Evolutionary conservation across 2,888 invertebrate genomes (phyloP).

Genomic region (Endotricha flammealis): DNA sequence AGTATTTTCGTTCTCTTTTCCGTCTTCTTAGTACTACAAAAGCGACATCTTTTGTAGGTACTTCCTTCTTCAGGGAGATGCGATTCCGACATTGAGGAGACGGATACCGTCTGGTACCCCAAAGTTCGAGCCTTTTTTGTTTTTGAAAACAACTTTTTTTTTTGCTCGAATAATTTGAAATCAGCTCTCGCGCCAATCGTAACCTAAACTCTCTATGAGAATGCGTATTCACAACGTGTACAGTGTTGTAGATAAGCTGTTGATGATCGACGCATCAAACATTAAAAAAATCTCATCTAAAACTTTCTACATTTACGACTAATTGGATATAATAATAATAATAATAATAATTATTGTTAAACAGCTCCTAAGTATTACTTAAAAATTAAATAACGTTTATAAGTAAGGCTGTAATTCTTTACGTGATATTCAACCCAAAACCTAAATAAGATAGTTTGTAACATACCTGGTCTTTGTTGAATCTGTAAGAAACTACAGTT

Average conservation of each 20-base stretch:
- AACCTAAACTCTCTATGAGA: conserved; percentile 21
- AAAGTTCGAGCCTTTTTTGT: conserved; percentile 18
- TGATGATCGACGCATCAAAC: conserved; percentile 25
- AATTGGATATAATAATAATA: too few species aligned
- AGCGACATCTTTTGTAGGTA: conserved; percentile 21
- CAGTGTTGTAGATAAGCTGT: conserved; percentile 22
- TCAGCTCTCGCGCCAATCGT: conserved; percentile 17
- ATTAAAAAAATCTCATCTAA: conserved; percentile 17
- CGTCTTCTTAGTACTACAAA: conserved; percentile 11
- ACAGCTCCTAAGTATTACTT: too few species aligned
- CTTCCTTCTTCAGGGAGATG: conserved; percentile 22
- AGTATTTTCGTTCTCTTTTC: conserved; percentile 20
- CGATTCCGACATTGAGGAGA: conserved; percentile 22
- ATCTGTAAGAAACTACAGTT: neutral
- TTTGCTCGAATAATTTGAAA: conserved; percentile 11
- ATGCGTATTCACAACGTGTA: conserved; percentile 10
- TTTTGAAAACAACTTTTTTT: conserved; percentile 16
- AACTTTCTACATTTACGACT: conserved; percentile 15
- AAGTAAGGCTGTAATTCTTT: too few species aligned
- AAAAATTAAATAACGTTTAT: too few species aligned
- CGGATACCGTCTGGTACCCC: conserved; percentile 25
- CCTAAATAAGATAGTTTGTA: too few species aligned
- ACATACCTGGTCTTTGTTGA: too few species aligned
- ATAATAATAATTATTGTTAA: too few species aligned
- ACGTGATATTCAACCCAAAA: too few species aligned